Evolutionary conservation across 2,888 invertebrate species (phyloP).

Genomic region (Agonopterix alstromeriana): DNA sequence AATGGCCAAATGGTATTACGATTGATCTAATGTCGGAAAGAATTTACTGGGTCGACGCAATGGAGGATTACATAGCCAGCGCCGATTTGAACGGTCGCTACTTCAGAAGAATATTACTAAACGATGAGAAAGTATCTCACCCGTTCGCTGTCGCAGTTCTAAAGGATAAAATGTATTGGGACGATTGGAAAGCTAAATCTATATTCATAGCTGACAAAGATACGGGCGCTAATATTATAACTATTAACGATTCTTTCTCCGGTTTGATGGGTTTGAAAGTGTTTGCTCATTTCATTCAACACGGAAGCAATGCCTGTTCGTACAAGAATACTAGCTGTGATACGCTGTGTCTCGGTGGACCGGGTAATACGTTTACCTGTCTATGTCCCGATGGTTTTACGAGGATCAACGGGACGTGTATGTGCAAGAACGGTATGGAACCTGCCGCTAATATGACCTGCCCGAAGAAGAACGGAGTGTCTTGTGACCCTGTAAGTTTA

Average conservation of each 20-base stretch:
- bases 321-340: constrained; percentile 78
- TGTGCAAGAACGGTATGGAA: constrained; percentile 83
- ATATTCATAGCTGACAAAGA: constrained; percentile 89
- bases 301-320: constrained; percentile 84
- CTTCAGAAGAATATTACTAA: constrained; percentile 80
- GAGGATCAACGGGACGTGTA: constrained; percentile 76
- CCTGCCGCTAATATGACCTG: constrained; percentile 84
- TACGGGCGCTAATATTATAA: constrained; percentile 78
- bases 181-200: constrained; percentile 89
- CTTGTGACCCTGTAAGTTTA: constrained; percentile 73
- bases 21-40: constrained; percentile 88
- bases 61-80: constrained; percentile 87
- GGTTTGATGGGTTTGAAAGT: constrained; percentile 90
- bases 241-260: constrained; percentile 78
- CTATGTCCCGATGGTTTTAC: constrained; percentile 88
- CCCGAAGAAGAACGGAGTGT: constrained; percentile 73
- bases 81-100: constrained; percentile 82
- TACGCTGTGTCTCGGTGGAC: constrained; percentile 87
- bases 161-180: constrained; percentile 92
- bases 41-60: constrained; percentile 93
- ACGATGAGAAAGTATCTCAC: constrained; percentile 83
- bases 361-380: constrained; percentile 81
- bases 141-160: constrained; percentile 92
- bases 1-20: constrained; percentile 92
- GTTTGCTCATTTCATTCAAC: constrained; percentile 84